Evolutionary conservation across 1,140 invertebrate genomes (phyloP).

Genomic region (Phymastichus coffea): DNA sequence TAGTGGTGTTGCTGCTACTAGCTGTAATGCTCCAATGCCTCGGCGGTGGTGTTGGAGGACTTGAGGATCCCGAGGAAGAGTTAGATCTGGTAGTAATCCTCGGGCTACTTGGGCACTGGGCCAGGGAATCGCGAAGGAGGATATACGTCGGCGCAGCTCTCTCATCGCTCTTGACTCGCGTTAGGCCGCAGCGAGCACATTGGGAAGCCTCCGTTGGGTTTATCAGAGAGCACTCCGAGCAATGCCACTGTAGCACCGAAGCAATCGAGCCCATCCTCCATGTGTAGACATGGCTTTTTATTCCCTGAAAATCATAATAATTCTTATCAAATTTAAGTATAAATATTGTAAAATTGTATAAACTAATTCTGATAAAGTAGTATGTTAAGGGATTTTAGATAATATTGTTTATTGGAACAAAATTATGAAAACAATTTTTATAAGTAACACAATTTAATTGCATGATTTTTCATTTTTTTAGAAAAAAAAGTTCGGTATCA

Average conservation of each 20-base stretch:
- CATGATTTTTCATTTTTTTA: too few species aligned
- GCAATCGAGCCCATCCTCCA: conserved; percentile 81
- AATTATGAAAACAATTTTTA: too few species aligned
- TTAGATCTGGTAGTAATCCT: conserved; percentile 21
- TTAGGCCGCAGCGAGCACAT: conserved; percentile 77
- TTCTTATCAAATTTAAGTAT: too few species aligned
- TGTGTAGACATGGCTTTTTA: conserved; percentile 52
- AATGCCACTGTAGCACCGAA: conserved; percentile 87
- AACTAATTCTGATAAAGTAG: too few species aligned
- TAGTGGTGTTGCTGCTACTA: conserved; percentile 1
- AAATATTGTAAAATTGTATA: too few species aligned
- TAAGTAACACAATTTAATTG: too few species aligned
- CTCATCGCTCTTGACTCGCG: conserved; percentile 48
- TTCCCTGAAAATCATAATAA: conserved; percentile 27
- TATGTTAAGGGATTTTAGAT: too few species aligned
- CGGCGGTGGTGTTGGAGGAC: conserved; percentile 47
- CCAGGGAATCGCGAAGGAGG: conserved; percentile 22
- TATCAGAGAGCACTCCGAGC: conserved; percentile 79
- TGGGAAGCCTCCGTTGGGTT: conserved; percentile 78
- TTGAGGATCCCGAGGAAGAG: conserved; percentile 41
- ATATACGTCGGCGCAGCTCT: conserved; percentile 29
- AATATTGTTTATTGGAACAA: too few species aligned
- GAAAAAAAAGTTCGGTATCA: too few species aligned
- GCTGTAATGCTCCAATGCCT: conserved; percentile 29
- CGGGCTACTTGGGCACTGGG: conserved; percentile 12